phyloP scores from a whole-genome alignment of 2,797 vertebrate genomes.

The Betta splendens region DNA sequence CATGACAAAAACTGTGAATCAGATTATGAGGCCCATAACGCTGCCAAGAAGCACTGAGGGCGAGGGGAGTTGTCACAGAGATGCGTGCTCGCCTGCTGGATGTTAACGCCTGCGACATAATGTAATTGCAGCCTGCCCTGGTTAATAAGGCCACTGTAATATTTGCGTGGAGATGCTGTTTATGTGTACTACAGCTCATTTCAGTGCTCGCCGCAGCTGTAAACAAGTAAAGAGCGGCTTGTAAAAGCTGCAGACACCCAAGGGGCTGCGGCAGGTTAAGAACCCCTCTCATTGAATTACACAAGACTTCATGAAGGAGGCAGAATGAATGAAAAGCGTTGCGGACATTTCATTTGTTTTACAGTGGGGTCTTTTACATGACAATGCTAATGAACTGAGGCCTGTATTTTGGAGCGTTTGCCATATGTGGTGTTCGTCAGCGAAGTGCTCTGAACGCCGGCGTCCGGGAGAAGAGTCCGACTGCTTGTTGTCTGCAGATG shows the following conservation, averaged over 20 bases:
- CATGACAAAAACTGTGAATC: conserved; percentile 76
- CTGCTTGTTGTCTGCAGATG: conserved; percentile 39
- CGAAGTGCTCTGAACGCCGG: conserved; percentile 20
- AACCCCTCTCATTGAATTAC: conserved; percentile 63
- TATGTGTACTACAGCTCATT: conserved; percentile 59
- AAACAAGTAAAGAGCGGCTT: conserved; percentile 60
- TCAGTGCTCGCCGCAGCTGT: conserved; percentile 49
- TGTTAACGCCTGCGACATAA: conserved; percentile 61
- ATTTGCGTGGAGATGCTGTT: conserved; percentile 68
- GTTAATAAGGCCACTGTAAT: conserved; percentile 71
- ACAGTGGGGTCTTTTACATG: conserved; percentile 68
- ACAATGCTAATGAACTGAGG: conserved; percentile 72
- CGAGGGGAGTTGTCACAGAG: conserved; percentile 60
- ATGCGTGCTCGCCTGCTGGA: conserved; percentile 40
- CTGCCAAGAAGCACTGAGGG: conserved; percentile 70
- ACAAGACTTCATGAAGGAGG: conserved; percentile 58
- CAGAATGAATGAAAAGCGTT: conserved; percentile 41
- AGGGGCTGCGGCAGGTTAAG: conserved; percentile 40
- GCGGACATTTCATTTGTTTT: conserved; percentile 66
- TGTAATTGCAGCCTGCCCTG: conserved; percentile 65
- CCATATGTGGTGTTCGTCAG: conserved; percentile 71
- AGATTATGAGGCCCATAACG: conserved; percentile 74
- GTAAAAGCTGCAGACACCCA: conserved; percentile 55
- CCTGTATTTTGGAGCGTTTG: conserved; percentile 40
- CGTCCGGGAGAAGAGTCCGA: conserved; percentile 10